A percentile compares a stretch with the other conserved stretches of the same genome.
Evolutionary conservation across 1,140 invertebrate species (phyloP).

Genomic region (Drosophila sucinea): DNA sequence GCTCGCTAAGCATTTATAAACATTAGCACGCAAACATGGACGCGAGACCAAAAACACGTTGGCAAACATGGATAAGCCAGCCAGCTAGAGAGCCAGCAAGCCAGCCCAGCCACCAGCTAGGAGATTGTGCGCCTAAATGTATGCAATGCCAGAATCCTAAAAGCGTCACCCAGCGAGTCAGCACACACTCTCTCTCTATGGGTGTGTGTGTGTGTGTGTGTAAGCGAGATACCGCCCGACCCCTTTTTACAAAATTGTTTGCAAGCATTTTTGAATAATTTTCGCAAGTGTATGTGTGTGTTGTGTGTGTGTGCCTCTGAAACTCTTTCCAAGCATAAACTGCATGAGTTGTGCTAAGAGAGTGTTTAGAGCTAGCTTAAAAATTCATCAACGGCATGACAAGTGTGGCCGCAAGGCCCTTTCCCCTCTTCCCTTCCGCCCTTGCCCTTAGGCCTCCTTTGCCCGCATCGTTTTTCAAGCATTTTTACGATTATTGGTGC

Average conservation of each 20-base stretch:
- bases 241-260: slow-evolving; percentile 65
- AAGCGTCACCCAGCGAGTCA: slow-evolving; percentile 70
- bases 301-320: slow-evolving; percentile 41
- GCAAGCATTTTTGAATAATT: slow-evolving; percentile 79
- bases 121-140: slow-evolving; percentile 59
- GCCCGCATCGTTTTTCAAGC: slow-evolving; percentile 64
- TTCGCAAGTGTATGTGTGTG: slow-evolving; percentile 29
- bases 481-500: slow-evolving; percentile 77
- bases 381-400: slow-evolving; percentile 77
- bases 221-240: slow-evolving; percentile 22
- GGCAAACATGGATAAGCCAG: slow-evolving; percentile 53
- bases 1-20: slow-evolving; percentile 77
- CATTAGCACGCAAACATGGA: slow-evolving; percentile 81
- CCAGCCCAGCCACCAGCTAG: slow-evolving; percentile 2
- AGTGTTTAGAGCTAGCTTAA: slow-evolving; percentile 78
- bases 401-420: slow-evolving; percentile 67
- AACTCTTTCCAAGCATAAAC: slow-evolving; percentile 60
- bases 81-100: not conserved
- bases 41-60: slow-evolving; percentile 73
- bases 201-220: slow-evolving; percentile 22
- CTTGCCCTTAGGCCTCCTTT: not conserved
- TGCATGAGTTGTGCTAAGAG: slow-evolving; percentile 72
- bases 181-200: slow-evolving; percentile 34
- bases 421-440: not conserved
- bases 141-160: slow-evolving; percentile 69